Evolutionary conservation across 2,113 vertebrate genomes (phyloP).

Genomic region (Pachycephala philippinensis): DNA sequence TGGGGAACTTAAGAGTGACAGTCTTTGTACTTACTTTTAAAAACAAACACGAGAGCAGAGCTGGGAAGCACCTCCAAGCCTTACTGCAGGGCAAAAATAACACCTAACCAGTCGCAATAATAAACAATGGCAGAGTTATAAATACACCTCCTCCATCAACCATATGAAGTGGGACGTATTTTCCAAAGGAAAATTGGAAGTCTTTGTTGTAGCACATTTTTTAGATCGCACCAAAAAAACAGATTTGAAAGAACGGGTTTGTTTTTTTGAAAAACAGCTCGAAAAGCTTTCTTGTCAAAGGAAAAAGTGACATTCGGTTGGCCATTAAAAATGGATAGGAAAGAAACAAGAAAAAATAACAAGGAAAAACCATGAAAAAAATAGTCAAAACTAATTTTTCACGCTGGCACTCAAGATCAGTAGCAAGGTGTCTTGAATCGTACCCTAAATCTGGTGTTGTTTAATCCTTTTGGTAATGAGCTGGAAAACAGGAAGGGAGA

Average conservation of each 20-base stretch:
- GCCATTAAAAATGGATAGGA: neutral
- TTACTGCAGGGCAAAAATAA: constrained; percentile 39
- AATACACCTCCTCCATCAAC: neutral
- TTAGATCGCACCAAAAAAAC: rapidly evolving
- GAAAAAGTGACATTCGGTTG: neutral
- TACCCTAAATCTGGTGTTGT: neutral
- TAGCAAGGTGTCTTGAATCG: neutral
- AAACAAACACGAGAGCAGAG: neutral
- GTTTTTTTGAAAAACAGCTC: neutral
- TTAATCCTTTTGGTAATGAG: neutral
- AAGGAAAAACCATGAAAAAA: neutral
- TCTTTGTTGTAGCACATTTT: neutral
- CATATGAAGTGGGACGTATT: neutral
- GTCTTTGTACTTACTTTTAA: constrained; percentile 27
- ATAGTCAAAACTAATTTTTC: neutral
- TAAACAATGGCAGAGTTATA: neutral
- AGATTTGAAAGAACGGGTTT: neutral
- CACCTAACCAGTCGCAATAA: neutral
- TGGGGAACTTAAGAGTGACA: neutral
- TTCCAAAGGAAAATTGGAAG: neutral
- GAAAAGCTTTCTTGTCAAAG: neutral
- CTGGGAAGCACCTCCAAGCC: constrained; percentile 19
- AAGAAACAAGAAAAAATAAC: neutral
- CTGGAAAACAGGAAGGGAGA: neutral
- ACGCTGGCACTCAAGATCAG: neutral